Percentiles rank a stretch among this genome's conserved stretches.
Conservation (phyloP, 2,888 invertebrate species). For the Ypsolopha sequella region DNA sequence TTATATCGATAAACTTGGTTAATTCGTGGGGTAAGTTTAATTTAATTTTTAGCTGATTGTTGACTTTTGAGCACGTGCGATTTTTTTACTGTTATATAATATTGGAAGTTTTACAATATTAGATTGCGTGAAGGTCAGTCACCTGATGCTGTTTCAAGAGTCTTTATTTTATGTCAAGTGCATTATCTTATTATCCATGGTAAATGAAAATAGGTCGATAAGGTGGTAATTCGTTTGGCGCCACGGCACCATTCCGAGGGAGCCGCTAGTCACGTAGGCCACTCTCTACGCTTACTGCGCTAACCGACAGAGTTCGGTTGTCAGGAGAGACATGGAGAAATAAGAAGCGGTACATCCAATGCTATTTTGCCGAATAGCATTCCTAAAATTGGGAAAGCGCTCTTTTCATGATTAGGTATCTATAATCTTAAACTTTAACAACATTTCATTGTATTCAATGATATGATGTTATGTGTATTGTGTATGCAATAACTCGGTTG, state of each 20-base stretch:
- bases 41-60: constrained; percentile 41
- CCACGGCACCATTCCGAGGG: constrained; percentile 60
- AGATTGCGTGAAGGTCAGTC: constrained; percentile 6
- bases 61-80: constrained; percentile 44
- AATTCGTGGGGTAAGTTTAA: constrained; percentile 53
- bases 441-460: no score
- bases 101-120: constrained; percentile 6
- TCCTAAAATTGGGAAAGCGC: constrained; percentile 13
- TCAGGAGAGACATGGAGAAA: constrained; percentile 3
- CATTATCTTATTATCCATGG: background rate
- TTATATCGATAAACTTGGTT: constrained; percentile 33
- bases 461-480: no score
- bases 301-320: constrained; percentile 35
- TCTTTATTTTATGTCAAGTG: background rate
- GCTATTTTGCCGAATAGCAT: constrained; percentile 10
- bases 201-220: constrained; percentile 31
- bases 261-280: constrained; percentile 67
- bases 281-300: constrained; percentile 28
- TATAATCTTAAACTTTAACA: no score
- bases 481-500: no score
- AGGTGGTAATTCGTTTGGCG: constrained; percentile 62
- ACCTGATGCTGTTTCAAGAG: background rate
- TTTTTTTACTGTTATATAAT: constrained; percentile 48
- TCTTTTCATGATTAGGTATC: background rate
- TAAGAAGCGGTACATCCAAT: background rate